A percentile compares a stretch with the other conserved stretches of the same genome.
phyloP scores from a whole-genome alignment of 2,797 vertebrate genomes.

The Onychomys torridus region DNA sequence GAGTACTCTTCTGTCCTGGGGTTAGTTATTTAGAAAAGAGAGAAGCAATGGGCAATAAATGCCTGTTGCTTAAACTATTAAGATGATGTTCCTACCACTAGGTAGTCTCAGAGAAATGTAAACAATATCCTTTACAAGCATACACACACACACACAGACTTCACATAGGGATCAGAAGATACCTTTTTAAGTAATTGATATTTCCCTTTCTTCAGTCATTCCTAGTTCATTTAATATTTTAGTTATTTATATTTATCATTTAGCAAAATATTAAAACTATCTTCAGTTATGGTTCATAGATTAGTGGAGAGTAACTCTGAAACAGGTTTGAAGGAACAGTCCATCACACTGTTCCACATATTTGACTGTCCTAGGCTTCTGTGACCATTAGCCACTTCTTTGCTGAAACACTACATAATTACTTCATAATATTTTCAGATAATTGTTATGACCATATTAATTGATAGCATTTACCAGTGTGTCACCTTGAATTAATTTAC shows the following conservation, averaged over 20 bases:
- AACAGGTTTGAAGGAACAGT: background rate
- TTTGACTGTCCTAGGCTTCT: background rate
- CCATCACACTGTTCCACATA: background rate
- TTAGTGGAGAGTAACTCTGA: background rate
- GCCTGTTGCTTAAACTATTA: background rate
- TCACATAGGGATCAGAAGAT: background rate
- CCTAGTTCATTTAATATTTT: background rate
- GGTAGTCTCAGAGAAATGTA: background rate
- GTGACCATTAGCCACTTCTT: background rate
- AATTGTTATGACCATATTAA: background rate
- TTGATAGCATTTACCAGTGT: background rate
- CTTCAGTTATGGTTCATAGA: background rate
- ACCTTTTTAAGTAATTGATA: background rate
- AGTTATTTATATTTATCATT: background rate
- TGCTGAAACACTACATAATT: background rate
- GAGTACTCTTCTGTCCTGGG: background rate
- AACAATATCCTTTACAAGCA: background rate
- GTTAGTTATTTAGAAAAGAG: background rate
- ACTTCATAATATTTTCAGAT: constrained; percentile 17
- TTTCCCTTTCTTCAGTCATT: background rate
- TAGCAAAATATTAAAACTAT: background rate
- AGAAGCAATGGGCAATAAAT: background rate
- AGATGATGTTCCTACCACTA: background rate
- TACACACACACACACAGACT: background rate
- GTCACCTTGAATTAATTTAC: constrained; percentile 11